Evolutionary conservation across 2,797 vertebrate genomes (phyloP).

Genomic region (Telmatherina bonti): DNA sequence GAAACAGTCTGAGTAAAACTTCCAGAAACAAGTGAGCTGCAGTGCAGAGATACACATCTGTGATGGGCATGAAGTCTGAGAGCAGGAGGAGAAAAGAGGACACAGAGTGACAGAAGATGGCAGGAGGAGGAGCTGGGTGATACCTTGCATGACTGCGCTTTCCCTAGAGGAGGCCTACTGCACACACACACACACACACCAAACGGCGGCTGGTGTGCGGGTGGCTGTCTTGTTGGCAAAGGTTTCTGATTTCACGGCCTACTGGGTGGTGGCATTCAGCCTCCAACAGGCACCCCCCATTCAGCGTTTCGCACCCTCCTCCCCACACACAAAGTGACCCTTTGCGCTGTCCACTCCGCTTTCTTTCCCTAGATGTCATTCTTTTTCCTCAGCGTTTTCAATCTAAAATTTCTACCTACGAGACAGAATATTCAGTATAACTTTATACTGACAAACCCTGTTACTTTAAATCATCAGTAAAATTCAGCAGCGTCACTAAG

Average conservation of each 20-base stretch:
- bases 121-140: constrained; percentile 72
- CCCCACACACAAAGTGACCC: constrained; percentile 58
- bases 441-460: not conserved
- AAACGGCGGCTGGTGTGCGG: constrained; percentile 72
- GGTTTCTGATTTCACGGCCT: constrained; percentile 82
- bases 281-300: constrained; percentile 77
- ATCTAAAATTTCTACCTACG: constrained; percentile 6
- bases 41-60: constrained; percentile 1
- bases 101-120: constrained; percentile 52
- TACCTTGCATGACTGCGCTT: constrained; percentile 79
- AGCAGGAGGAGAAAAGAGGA: constrained; percentile 43
- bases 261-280: constrained; percentile 77
- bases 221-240: constrained; percentile 78
- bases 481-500: constrained; percentile 16
- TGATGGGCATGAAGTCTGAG: constrained; percentile 20
- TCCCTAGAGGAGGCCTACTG: constrained; percentile 62
- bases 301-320: constrained; percentile 61
- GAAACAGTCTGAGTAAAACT: not conserved
- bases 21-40: constrained; percentile 11
- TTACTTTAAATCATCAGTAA: constrained; percentile 14
- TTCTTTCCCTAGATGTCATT: constrained; percentile 3
- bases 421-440: not conserved
- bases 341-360: constrained; percentile 39
- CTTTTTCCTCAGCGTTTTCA: not conserved
- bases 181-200: constrained; percentile 58